Evolutionary conservation across 2,888 invertebrate species (phyloP), one percentile per base, ranked within the genome.

Genomic region (Macrophya alboannulata): DNA sequence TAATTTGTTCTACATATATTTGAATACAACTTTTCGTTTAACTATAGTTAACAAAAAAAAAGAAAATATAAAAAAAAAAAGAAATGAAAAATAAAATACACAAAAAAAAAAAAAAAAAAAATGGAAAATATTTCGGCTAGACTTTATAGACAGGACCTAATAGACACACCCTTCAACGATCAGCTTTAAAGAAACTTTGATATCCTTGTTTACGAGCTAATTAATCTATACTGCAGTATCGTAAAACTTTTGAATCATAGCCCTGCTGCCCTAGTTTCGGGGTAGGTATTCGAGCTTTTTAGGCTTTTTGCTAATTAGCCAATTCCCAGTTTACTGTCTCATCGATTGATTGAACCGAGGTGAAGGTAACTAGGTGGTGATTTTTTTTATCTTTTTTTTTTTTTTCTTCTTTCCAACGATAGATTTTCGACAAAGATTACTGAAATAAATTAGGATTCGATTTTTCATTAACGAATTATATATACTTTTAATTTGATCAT

Each of bases 201-300:
- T 37, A 74, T 74, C 25, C 74, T 77, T 17, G 31, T 77, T 74
- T n/a, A 74, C 45, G 45, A n/a, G 40, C n/a, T 1, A 31, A 31
- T 31, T n/a, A n/a, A n/a, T n/a, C n/a, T n/a, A n/a, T n/a, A n/a
- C 10, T 17, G 8, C 10, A 37, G 15, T 25, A 6, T 25, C 25
- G 51, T 51, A 15, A 77, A 55, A 77, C 37, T 51, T 55, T 55
- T 77, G 43, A 74, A 45, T 74, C 21, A 74, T 21, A 74, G 10
- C 43, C 21, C 3, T 21, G n/a, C 21, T 10, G n/a, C 21, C 3
- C 31, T 68, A 31, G 17, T 68, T 25, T 15, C 68, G 68, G 68
- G 31, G 37, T 6, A 17, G 31, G 37, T 6, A 17, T 5, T 40
- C 37, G 31, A 68, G 31, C 17, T 17, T 12, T 1, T 12, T 12